phyloP scores from a whole-genome alignment of 1,140 invertebrate species.

The Drosophila suzukii region DNA sequence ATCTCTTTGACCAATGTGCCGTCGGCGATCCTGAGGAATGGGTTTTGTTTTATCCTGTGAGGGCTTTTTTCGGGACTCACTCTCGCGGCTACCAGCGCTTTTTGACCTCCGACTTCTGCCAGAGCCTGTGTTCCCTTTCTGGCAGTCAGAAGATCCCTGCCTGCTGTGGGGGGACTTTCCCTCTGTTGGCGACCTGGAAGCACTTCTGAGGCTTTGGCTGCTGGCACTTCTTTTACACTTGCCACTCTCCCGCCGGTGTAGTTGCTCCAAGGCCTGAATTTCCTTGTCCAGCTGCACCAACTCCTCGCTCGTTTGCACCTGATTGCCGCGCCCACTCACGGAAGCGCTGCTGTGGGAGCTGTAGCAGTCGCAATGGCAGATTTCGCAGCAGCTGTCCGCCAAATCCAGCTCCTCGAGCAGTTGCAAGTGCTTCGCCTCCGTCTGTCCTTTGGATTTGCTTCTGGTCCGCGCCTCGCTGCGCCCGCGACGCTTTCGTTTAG shows the following conservation, averaged over 20 bases:
- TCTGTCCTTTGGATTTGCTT: slow-evolving; percentile 29
- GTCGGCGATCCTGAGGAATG: slow-evolving; percentile 8
- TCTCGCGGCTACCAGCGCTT: slow-evolving; percentile 62
- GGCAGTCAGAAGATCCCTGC: slow-evolving; percentile 45
- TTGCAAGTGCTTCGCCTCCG: slow-evolving; percentile 55
- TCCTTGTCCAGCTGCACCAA: slow-evolving; percentile 61
- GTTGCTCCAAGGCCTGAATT: slow-evolving; percentile 51
- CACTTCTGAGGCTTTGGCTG: slow-evolving; percentile 37
- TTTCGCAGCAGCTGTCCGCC: slow-evolving; percentile 74
- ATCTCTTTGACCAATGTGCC: slow-evolving; percentile 48
- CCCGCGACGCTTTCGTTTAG: slow-evolving; percentile 61
- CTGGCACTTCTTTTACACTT: slow-evolving; percentile 21
- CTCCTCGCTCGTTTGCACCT: slow-evolving; percentile 22
- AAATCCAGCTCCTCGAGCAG: slow-evolving; percentile 68
- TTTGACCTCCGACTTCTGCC: slow-evolving; percentile 62
- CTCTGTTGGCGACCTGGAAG: slow-evolving; percentile 52
- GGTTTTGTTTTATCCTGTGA: not conserved
- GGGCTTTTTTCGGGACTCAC: slow-evolving; percentile 28
- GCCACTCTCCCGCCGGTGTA: slow-evolving; percentile 53
- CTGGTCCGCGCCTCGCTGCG: slow-evolving; percentile 48
- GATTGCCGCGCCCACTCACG: slow-evolving; percentile 27
- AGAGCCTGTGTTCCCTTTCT: slow-evolving; percentile 14
- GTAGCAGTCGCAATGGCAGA: slow-evolving; percentile 82
- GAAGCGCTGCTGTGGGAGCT: slow-evolving; percentile 70
- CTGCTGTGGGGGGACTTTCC: slow-evolving; percentile 33